These are phyloP conservation scores for Limenitis camilla DNA, from an alignment of 2,888 invertebrate genomes.

Conservation along the genomic window DNA sequence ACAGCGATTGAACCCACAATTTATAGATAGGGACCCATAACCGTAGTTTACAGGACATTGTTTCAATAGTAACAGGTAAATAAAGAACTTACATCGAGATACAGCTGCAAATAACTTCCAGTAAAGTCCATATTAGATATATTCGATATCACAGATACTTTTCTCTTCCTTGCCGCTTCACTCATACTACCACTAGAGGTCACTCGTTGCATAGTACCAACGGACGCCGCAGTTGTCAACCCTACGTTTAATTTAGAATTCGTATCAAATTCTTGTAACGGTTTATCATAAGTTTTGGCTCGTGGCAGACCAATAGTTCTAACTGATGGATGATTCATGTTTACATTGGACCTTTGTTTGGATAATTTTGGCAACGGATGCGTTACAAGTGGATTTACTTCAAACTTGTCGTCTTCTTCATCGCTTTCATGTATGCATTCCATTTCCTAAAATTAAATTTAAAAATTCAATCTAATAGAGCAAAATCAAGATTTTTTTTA, in stretches of 20 bases:
- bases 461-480: not conserved
- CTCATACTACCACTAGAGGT: slow-evolving; percentile 69
- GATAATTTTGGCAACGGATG: slow-evolving; percentile 53
- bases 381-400: slow-evolving; percentile 60
- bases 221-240: slow-evolving; percentile 62
- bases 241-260: slow-evolving; percentile 42
- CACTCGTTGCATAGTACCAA: slow-evolving; percentile 65
- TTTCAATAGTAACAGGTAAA: not conserved
- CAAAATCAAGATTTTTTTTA: no score
- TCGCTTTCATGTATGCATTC: slow-evolving; percentile 80
- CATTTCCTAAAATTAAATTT: slow-evolving; percentile 70
- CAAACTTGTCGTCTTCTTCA: slow-evolving; percentile 76
- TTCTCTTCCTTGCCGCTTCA: slow-evolving; percentile 69
- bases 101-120: slow-evolving; percentile 81
- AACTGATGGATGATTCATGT: slow-evolving; percentile 66
- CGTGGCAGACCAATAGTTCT: slow-evolving; percentile 60
- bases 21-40: no score
- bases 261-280: slow-evolving; percentile 58
- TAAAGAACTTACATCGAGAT: slow-evolving; percentile 73
- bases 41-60: no score
- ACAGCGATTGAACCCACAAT: no score
- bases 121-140: slow-evolving; percentile 84
- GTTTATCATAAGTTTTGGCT: slow-evolving; percentile 67
- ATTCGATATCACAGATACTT: slow-evolving; percentile 81
- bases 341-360: slow-evolving; percentile 53